Base-by-base conservation (phyloP, 2,888 invertebrate genomes). In the Epirrita christyi region DNA sequence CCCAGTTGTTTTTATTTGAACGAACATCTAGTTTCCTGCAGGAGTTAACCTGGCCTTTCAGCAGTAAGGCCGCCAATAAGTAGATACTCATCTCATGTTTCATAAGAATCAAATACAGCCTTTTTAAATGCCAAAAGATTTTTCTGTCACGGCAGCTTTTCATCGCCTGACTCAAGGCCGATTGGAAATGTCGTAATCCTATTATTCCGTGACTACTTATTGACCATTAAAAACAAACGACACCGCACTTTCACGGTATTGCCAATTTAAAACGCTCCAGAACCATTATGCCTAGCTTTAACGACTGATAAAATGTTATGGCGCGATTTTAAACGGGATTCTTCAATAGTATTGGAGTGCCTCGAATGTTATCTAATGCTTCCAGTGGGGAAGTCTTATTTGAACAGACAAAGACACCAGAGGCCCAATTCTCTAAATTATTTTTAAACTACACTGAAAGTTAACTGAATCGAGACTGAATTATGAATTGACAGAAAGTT, bases 241-340 rank as follows among this genome's bases (percentile, higher is more conserved):
- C 71, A 63, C 55, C 61, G 68, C 68, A 68, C 71, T 69, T 70
- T 75, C 70, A 64, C 73, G 59, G 72, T 80, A 83, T 80, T 76
- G 78, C 72, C 77, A 78, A 79, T 80, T 83, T 75, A 74, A 82
- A 81, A 68, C 70, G 70, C 69, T 68, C 53, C 47, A 61, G 51
- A 61, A 64, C 56, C 66, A 66, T 73, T 70, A 47, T 34, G 68
- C 68, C 76, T 78, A 75, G 73, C 67, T 70, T 73, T 78, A 74
- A 79, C 69, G 72, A 68, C 71, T 62, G 59, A 66, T 76, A 75
- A 72, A 75, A 70, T 53, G 61, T 74, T 73, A 77, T 64, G 69
- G 59, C 28, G 58, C 32, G 48, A 63, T 67, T 67, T 70, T 64
- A 42, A 54, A 37, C 46, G 50, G 38, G 28, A 37, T 49, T 21